Evolutionary conservation across 1,140 invertebrate genomes (phyloP).

Genomic region (Hylaeus anthracinus): DNA sequence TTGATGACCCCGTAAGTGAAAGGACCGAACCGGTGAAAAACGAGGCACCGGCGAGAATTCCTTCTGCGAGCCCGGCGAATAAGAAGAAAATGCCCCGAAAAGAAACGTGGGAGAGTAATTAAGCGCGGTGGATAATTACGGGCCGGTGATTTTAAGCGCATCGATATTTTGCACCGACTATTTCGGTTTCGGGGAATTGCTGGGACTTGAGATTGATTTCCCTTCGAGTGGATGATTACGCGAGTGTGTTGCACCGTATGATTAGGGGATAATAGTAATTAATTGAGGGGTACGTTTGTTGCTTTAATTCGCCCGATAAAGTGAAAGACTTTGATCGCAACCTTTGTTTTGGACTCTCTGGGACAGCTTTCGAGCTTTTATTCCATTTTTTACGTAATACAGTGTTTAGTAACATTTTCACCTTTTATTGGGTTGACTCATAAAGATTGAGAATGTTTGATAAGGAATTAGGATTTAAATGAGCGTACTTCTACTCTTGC

Average conservation of each 20-base stretch:
- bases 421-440: too few relatives aligned
- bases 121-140: conserved; percentile 57
- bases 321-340: too few relatives aligned
- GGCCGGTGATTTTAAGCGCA: conserved; percentile 16
- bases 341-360: too few relatives aligned
- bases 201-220: neutral
- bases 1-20: conserved; percentile 64
- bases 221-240: neutral
- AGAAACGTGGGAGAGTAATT: conserved; percentile 56
- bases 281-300: too few relatives aligned
- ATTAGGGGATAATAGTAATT: neutral
- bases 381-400: too few relatives aligned
- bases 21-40: conserved; percentile 54
- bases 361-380: too few relatives aligned
- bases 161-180: conserved; percentile 24
- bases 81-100: conserved; percentile 46
- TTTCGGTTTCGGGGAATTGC: neutral
- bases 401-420: too few relatives aligned
- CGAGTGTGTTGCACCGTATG: neutral
- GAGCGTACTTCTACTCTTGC: too few relatives aligned
- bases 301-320: too few relatives aligned
- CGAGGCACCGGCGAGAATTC: conserved; percentile 53
- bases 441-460: too few relatives aligned
- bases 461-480: too few relatives aligned
- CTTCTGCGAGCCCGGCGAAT: conserved; percentile 40